These are phyloP conservation scores for Archocentrus centrarchus DNA, from an alignment of 2,113 vertebrate genomes.

Conservation along the genomic window DNA sequence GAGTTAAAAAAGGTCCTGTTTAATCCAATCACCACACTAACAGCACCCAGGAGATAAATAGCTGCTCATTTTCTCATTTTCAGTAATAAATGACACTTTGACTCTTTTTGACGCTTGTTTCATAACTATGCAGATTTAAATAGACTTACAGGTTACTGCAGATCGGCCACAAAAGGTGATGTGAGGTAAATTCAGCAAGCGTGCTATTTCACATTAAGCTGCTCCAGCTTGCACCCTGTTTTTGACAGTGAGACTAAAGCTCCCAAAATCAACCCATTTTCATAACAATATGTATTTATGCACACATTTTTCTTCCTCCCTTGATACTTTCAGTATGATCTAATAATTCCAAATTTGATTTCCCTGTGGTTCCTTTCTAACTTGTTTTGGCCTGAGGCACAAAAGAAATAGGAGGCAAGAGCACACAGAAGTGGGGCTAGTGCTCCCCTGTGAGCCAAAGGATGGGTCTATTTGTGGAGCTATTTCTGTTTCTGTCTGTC, in stretches of 20 bases:
- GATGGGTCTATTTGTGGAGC: conserved; percentile 79
- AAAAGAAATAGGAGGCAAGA: conserved; percentile 71
- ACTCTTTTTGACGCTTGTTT: conserved; percentile 8
- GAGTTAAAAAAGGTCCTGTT: not conserved
- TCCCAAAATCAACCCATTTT: conserved; percentile 63
- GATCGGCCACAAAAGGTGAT: not conserved
- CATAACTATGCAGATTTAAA: conserved; percentile 1
- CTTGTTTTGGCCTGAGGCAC: conserved; percentile 77
- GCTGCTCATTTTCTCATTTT: conserved; percentile 23
- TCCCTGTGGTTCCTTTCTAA: conserved; percentile 78
- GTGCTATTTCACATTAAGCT: not conserved
- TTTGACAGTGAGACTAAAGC: conserved; percentile 24
- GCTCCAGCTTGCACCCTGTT: conserved; percentile 2
- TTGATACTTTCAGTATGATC: conserved; percentile 57
- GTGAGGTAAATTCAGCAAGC: not conserved
- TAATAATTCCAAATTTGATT: conserved; percentile 81
- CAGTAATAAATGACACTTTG: not conserved
- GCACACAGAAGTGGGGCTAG: conserved; percentile 78
- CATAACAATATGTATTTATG: conserved; percentile 73
- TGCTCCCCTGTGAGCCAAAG: conserved; percentile 72
- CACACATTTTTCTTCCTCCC: conserved; percentile 50
- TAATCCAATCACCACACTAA: conserved; percentile 49
- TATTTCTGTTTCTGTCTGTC: conserved; percentile 71
- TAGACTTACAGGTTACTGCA: not conserved
- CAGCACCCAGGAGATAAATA: conserved; percentile 39